A percentile compares a stretch with the other conserved stretches of the same genome.
Evolutionary conservation across 2,888 invertebrate genomes (phyloP).

Genomic region (Axea sp.): DNA sequence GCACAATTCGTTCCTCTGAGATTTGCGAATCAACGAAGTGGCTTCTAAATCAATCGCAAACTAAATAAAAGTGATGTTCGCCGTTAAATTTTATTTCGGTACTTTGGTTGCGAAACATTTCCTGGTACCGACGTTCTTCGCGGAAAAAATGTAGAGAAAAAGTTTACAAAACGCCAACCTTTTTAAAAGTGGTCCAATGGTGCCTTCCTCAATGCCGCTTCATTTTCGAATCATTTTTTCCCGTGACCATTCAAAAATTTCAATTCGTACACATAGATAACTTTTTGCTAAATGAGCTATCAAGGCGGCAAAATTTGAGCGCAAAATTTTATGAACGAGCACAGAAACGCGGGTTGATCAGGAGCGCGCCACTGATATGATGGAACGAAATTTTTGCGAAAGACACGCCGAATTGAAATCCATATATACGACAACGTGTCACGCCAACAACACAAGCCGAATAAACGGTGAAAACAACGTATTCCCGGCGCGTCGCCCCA

Average conservation of each 20-base stretch:
- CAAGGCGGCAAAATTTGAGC: too few species aligned
- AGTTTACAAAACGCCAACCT: too few species aligned
- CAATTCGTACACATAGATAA: not conserved
- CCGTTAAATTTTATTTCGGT: too few species aligned
- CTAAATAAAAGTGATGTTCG: too few species aligned
- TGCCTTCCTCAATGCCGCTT: too few species aligned
- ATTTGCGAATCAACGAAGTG: not conserved
- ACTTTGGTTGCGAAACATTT: too few species aligned
- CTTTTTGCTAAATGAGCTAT: not conserved
- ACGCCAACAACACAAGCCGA: constrained; percentile 41
- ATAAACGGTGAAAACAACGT: constrained; percentile 63
- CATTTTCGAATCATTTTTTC: too few species aligned
- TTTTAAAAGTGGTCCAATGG: too few species aligned
- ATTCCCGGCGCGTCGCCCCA: constrained; percentile 75
- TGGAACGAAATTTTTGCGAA: constrained; percentile 8
- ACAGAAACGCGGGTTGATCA: constrained; percentile 34
- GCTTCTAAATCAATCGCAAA: too few species aligned
- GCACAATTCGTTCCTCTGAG: not conserved
- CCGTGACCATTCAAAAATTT: too few species aligned
- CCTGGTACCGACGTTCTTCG: too few species aligned
- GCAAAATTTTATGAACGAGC: not conserved
- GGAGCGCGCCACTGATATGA: constrained; percentile 1
- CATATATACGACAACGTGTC: constrained; percentile 48
- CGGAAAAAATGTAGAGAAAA: too few species aligned
- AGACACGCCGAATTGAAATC: constrained; percentile 18